These are phyloP conservation scores for Okamejei kenojei DNA, from an alignment of 2,797 vertebrate genomes.

Conservation along the genomic window DNA sequence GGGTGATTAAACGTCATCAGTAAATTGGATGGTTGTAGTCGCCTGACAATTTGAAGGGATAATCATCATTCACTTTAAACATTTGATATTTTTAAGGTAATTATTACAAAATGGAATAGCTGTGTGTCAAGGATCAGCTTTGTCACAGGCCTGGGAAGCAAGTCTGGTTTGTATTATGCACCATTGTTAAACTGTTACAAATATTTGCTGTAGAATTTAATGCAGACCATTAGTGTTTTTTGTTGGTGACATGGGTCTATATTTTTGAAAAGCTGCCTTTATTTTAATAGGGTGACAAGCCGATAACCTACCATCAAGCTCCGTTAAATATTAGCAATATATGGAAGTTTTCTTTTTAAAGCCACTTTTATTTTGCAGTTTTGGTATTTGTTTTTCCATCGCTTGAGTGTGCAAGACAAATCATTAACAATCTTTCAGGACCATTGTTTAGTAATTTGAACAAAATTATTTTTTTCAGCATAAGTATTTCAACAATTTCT, in stretches of 20 bases:
- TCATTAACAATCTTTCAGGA: slow-evolving; percentile 32
- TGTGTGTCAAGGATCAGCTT: slow-evolving; percentile 25
- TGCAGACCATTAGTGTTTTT: slow-evolving; percentile 6
- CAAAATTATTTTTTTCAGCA: slow-evolving; percentile 35
- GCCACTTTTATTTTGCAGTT: slow-evolving; percentile 8
- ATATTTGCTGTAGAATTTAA: slow-evolving; percentile 32
- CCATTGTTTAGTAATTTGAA: slow-evolving; percentile 35
- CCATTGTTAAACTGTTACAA: slow-evolving; percentile 36
- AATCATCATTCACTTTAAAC: background rate
- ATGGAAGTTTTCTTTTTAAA: background rate
- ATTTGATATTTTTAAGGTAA: background rate
- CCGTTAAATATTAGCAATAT: slow-evolving; percentile 19
- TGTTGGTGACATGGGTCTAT: slow-evolving; percentile 10
- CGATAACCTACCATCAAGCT: slow-evolving; percentile 8
- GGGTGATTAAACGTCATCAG: background rate
- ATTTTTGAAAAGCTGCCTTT: slow-evolving; percentile 27
- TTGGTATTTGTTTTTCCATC: slow-evolving; percentile 29
- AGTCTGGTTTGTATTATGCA: slow-evolving; percentile 29
- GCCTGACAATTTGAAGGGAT: background rate
- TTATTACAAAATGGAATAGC: slow-evolving; percentile 34
- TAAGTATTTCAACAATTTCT: slow-evolving; percentile 34
- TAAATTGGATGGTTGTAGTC: slow-evolving; percentile 16
- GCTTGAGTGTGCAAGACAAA: slow-evolving; percentile 28
- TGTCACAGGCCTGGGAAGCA: background rate
- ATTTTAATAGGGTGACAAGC: slow-evolving; percentile 19